Evolutionary conservation across 2,888 invertebrate genomes (phyloP), one percentile per base, ranked within the genome.

Genomic region (Brachyptera risi): DNA sequence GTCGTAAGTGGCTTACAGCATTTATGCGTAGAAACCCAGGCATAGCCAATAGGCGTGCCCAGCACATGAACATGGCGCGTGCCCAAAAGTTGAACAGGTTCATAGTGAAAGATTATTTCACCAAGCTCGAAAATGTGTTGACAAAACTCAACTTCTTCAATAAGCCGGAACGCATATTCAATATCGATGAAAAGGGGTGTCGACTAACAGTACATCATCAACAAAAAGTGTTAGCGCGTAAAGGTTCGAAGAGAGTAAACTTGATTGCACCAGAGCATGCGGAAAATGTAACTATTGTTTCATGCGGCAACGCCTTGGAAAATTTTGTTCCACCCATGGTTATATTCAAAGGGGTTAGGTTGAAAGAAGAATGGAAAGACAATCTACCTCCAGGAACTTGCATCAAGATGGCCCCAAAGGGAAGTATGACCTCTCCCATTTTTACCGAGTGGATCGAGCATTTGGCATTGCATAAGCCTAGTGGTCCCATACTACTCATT

Each of bases 71-170:
- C 59, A 64, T 66, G 54, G 69, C 66, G n/a, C 54, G 68, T 56
- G 69, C 68, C n/a, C 69, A 69, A 63, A 70, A 71, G 64, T 51
- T 69, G 13, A 68, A 68, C 42, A 57, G 58, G 56, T 57, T 62
- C 54, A 69, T 69, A 60, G 71, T 71, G 1, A 60, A 26, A 40
- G 66, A 70, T 37, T 60, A 69, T 60, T 71, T 71, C 61, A 5
- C 51, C 13, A 69, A 71, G 57, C 58, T 69, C 21, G 59, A 65
- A 60, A 56, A 62, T 62, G 58, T 68, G 4, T 59, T 67, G 61
- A 62, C 58, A 49, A 66, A 66, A 54, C 42, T 68, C 40, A 62
- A 65, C 57, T 40, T 70, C 21, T 54, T 61, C 40, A 51, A 66
- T 60, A 64, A 67, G 58, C 69, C 69, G 7, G 65, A 67, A 58